Evolutionary conservation across 2,113 vertebrate genomes (phyloP), one percentile per base, ranked within the genome.

Genomic region (Engraulis encrasicolus): DNA sequence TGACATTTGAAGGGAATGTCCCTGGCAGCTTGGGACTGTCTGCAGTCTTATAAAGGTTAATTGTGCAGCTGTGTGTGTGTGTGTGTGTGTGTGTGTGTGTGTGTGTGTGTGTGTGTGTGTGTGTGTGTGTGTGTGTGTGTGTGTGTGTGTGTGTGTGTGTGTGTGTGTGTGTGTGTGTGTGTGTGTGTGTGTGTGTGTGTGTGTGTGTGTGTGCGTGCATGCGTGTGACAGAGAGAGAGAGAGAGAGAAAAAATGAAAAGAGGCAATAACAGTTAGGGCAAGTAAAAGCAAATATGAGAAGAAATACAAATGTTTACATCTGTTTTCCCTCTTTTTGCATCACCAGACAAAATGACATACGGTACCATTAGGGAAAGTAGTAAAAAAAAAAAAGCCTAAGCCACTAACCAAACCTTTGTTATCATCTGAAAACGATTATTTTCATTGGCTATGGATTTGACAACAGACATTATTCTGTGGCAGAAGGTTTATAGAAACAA

Each of bases 41-140:
- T 74, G 82, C 74, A 48, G 50, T n/a, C 50, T 52, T 87, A n/a
- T 83, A 90, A 88, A 87, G 87, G 89, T 88, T 89, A 91, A 89
- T 90, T 90, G 85, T 83, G 71, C 80, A 78, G 79, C 23, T 3
- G 7, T 27, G 78, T 52, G n/a, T 71, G 58, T 81, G 79, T 52
- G 45, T 23, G 66, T 18, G 78, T 78, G 71, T 34, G 27, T 78
- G 74, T 78, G 31, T 34, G 74, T 78, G 31, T 79, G 58, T 77
- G 79, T 52, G 45, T 19, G 66, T 12, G 78, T 38, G 31, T 49
- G 78, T 82, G 85, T 66, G 58, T 77, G 79, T 31, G 31, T 15
- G 71, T 7, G 78, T 40, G 19, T 50, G 78, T 82, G 85, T 48
- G 37, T 37, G 52, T 77, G 66, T 81, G 79, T 48, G 45, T 27